phyloP scores from a whole-genome alignment of 1,140 invertebrate species.

The Mizuhopecten yessoensis region DNA sequence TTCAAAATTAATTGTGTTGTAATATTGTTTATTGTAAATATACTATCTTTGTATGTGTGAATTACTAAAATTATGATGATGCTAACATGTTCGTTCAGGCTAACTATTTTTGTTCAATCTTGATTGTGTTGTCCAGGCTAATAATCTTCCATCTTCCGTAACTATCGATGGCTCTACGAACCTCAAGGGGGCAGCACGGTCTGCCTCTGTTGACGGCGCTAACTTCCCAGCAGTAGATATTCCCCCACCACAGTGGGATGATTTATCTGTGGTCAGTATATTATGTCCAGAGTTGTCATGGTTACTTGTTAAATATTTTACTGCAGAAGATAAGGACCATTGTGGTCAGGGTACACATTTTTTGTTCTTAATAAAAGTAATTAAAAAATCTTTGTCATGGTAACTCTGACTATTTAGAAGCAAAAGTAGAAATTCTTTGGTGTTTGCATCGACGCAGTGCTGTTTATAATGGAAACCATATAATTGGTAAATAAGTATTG shows the following conservation, averaged over 20 bases:
- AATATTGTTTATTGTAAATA: too few species aligned
- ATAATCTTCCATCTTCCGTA: slow-evolving; percentile 22
- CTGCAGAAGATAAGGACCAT: not conserved
- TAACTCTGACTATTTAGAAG: too few species aligned
- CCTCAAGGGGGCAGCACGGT: slow-evolving; percentile 22
- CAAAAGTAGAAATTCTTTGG: too few species aligned
- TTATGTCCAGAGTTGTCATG: not conserved
- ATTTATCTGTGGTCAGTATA: slow-evolving; percentile 29
- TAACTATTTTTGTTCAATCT: slow-evolving; percentile 16
- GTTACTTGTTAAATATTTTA: not conserved
- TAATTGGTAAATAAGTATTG: too few species aligned
- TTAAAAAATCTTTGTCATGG: too few species aligned
- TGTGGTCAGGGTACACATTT: too few species aligned
- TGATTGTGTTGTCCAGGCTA: slow-evolving; percentile 32
- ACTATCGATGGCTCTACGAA: not conserved
- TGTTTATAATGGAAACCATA: too few species aligned
- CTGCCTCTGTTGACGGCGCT: slow-evolving; percentile 30
- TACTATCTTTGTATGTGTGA: too few species aligned
- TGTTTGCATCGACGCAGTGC: too few species aligned
- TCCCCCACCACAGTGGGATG: slow-evolving; percentile 2
- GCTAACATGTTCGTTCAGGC: not conserved
- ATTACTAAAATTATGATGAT: not conserved
- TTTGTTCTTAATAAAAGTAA: too few species aligned
- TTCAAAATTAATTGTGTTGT: too few species aligned
- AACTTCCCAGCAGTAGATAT: slow-evolving; percentile 24